Base-by-base conservation (phyloP, 1,140 invertebrate genomes). In the Pollicipes pollicipes region DNA sequence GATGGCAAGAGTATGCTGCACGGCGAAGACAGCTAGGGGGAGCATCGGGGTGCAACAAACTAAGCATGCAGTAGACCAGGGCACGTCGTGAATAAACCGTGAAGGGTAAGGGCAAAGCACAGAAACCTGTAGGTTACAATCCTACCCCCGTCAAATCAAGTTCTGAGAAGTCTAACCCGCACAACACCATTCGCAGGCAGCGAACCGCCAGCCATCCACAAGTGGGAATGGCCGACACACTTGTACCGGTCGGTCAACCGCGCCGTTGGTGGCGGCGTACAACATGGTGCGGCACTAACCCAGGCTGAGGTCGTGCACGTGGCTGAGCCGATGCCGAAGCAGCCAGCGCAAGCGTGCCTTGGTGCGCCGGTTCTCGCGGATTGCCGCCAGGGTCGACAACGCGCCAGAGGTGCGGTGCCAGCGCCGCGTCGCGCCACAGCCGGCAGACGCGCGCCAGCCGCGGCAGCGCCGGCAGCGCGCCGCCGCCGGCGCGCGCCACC, bases 81-180 rank as follows among this genome's bases (percentile, higher is more conserved):
- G n/a, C n/a, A n/a, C n/a, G n/a, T n/a, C n/a, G n/a, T n/a, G n/a
- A n/a, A n/a, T n/a, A n/a, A n/a, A n/a, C n/a, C n/a, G n/a, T n/a
- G n/a, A n/a, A n/a, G n/a, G n/a, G n/a, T n/a, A n/a, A n/a, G n/a
- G n/a, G n/a, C n/a, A 80, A 86, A 86, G 73, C 86, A 85, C 71
- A 84, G 84, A 13, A 81, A 78, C 75, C 91, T 80, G 78, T 93
- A 89, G 73, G 90, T 83, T 84, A 90, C 90, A 93, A 27, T 91
- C 78, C 32, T 82, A 79, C 1, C 88, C 84, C 66, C 82, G 82
- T 31, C 83, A 79, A 30, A 88, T 86, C 17, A 88, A 85, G 75
- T 84, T 82, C 68, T 85, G 80, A 90, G 89, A 92, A 68, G 87
- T 77, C 71, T 83, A 84, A 80, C n/a, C n/a, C n/a, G n/a, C 90